Percentiles rank a stretch among this genome's conserved stretches.
Conservation (phyloP, 2,888 invertebrate genomes). For the Agrotis segetum region DNA sequence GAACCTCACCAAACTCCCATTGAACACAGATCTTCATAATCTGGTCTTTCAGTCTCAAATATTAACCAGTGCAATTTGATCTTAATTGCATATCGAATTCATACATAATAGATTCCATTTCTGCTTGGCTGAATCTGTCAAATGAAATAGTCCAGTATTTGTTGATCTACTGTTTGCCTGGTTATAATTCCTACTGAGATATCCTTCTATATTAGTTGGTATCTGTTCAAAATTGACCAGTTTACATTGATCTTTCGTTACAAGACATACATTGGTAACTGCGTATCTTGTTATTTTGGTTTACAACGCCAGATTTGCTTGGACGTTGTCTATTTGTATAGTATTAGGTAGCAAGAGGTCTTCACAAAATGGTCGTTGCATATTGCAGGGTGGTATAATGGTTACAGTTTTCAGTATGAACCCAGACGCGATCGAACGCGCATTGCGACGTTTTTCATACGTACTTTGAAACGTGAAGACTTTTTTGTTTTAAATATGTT, state of each 20-base stretch:
- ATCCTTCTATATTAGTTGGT: constrained; percentile 1
- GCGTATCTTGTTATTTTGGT: constrained; percentile 32
- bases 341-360: constrained; percentile 39
- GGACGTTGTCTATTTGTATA: not conserved
- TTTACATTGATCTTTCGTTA: constrained; percentile 24
- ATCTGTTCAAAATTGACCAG: constrained; percentile 22
- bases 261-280: not conserved
- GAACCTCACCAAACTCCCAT: not conserved
- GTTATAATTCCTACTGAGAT: not conserved
- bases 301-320: constrained; percentile 10
- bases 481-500: constrained; percentile 5
- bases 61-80: constrained; percentile 13
- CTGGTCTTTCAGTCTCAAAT: not conserved
- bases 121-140: constrained; percentile 1
- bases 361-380: constrained; percentile 50
- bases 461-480: not conserved
- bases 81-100: not conserved
- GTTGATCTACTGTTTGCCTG: not conserved
- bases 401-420: constrained; percentile 78
- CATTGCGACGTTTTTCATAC: constrained; percentile 67
- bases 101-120: not conserved
- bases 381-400: constrained; percentile 62
- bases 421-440: constrained; percentile 70
- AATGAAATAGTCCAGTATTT: not conserved
- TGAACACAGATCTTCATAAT: not conserved